Base-by-base conservation (phyloP, 1,140 invertebrate genomes). In the Aphis gossypii region DNA sequence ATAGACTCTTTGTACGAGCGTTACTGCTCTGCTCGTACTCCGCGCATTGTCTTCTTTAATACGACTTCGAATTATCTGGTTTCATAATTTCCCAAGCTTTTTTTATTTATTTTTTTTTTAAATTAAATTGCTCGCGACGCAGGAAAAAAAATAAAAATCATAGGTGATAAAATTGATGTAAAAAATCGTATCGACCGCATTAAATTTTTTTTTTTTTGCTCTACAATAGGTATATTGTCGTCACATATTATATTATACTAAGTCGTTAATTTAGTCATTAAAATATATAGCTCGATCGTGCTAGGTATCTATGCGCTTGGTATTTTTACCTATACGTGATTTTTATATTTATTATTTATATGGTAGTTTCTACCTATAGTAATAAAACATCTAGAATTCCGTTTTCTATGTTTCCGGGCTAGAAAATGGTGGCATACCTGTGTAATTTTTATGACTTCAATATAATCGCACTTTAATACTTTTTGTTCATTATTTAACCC, bases 11-110 rank as follows among this genome's bases (percentile, higher is more conserved):
- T 92, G 90, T 92, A 51, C 44, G 30, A 23, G 35, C 25, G 25
- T 21, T 38, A 38, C 30, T 35, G 87, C n/a, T 89, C 23, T 21
- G 48, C 48, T 89, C 87, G 2, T 5, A 35, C 86, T 51, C 35
- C 38, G 82, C 46, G n/a, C 51, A 38, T 89, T 89, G 88, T 89
- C 88, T 89, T 89, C 35, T 54, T 89, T 56, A 56, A 89, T 89
- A 89, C 60, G 60, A 76, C 20, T 88, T 38, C n/a, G n/a, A 38
- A 48, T 23, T 54, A 38, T 51, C 20, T 89, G 51, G 51, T 89
- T 56, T 38, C 51, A 56, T 56, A 56, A 89, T 38, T 89, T 89
- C 23, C 41, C 41, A 86, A 86, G 23, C 30, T 86, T 86, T 46
- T 14, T 46, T 46, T 46, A 9, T 46, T 46, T 25, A 18, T 48